Conservation (phyloP, 2,797 vertebrate species). For the Thaleichthys pacificus region DNA sequence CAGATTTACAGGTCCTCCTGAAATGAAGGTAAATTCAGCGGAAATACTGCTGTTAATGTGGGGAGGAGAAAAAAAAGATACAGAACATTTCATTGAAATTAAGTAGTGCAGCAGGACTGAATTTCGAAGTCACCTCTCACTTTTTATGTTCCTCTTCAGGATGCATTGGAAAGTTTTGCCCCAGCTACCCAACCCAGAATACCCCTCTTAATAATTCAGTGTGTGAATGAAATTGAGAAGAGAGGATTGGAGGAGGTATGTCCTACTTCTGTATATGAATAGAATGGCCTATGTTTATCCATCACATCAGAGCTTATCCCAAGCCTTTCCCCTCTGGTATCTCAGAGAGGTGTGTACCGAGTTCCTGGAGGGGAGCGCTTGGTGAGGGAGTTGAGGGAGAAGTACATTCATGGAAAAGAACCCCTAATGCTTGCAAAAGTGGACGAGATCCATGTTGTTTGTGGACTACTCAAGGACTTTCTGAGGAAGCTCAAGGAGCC, state of each 20-base stretch:
- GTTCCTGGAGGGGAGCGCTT: slow-evolving; percentile 77
- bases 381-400: slow-evolving; percentile 80
- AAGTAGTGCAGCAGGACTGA: neutral
- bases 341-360: slow-evolving; percentile 82
- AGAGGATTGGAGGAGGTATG: slow-evolving; percentile 74
- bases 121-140: neutral
- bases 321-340: no score
- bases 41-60: no score
- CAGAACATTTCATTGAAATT: neutral
- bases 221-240: slow-evolving; percentile 75
- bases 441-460: slow-evolving; percentile 81
- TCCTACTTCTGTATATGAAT: no score
- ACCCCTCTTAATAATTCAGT: slow-evolving; percentile 70
- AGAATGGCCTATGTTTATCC: no score
- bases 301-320: no score
- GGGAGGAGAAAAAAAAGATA: neutral
- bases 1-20: slow-evolving; percentile 18
- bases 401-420: slow-evolving; percentile 66
- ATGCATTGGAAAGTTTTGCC: slow-evolving; percentile 68
- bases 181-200: slow-evolving; percentile 58
- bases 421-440: slow-evolving; percentile 65
- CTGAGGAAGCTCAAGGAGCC: slow-evolving; percentile 84
- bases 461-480: slow-evolving; percentile 86
- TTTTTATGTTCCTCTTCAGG: slow-evolving; percentile 48
- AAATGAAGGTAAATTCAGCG: slow-evolving; percentile 39